Conservation (phyloP, 2,888 invertebrate genomes). For the Andricus quercusramuli region DNA sequence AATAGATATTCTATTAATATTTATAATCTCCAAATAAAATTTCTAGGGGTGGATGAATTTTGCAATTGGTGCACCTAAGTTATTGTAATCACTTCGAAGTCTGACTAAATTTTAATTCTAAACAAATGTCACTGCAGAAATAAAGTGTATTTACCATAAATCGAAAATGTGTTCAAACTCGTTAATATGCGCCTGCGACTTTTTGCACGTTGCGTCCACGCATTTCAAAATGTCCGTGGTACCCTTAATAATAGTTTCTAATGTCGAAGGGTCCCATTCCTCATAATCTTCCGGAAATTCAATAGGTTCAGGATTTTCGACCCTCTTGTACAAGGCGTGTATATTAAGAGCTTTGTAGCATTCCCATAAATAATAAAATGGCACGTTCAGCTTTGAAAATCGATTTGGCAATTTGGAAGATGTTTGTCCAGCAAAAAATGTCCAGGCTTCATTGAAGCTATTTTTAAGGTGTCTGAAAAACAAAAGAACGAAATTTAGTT, state of each 20-base stretch:
- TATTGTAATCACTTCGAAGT: not conserved
- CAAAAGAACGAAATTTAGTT: slow-evolving; percentile 34
- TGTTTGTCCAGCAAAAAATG: slow-evolving; percentile 52
- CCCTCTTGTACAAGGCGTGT: slow-evolving; percentile 50
- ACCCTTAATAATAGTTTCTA: slow-evolving; percentile 52
- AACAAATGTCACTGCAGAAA: not conserved
- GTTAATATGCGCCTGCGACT: slow-evolving; percentile 60
- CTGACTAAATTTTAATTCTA: not conserved
- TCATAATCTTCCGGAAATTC: slow-evolving; percentile 45
- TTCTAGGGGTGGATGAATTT: not conserved
- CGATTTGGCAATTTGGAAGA: slow-evolving; percentile 52
- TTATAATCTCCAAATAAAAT: slow-evolving; percentile 10
- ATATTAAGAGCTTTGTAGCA: slow-evolving; percentile 64
- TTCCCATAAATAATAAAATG: slow-evolving; percentile 69
- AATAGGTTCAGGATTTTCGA: slow-evolving; percentile 42
- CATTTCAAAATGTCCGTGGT: slow-evolving; percentile 63
- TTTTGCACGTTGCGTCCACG: slow-evolving; percentile 57
- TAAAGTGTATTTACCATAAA: slow-evolving; percentile 56
- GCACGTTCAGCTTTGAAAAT: slow-evolving; percentile 68
- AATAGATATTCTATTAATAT: slow-evolving; percentile 38
- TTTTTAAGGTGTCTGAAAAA: slow-evolving; percentile 62
- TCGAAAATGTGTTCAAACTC: slow-evolving; percentile 64
- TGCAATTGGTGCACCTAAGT: not conserved
- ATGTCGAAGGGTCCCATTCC: slow-evolving; percentile 22
- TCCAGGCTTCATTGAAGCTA: slow-evolving; percentile 64